Percentiles rank a stretch among this genome's conserved stretches.
Conservation (phyloP, 2,113 vertebrate species). For the Caranx melampygus region DNA sequence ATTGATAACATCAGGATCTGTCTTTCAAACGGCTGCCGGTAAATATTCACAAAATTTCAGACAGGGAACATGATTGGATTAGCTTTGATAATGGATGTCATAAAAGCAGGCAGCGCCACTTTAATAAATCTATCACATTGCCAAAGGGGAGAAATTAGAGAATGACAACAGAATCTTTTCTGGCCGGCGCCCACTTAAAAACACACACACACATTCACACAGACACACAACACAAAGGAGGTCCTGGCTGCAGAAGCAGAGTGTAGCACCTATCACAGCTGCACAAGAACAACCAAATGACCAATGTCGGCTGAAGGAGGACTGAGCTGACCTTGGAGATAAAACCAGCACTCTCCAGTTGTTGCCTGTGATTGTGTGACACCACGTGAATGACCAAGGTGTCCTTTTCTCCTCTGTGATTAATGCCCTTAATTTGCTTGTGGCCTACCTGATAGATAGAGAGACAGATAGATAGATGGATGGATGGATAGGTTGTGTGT, state of each 20-base stretch:
- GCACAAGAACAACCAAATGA: constrained; percentile 7
- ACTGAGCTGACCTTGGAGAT: constrained; percentile 63
- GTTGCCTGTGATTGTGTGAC: constrained; percentile 41
- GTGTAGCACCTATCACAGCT: constrained; percentile 36
- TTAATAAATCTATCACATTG: constrained; percentile 78
- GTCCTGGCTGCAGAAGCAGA: neutral
- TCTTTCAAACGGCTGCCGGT: constrained; percentile 44
- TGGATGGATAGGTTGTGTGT: constrained; percentile 55
- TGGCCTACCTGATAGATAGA: constrained; percentile 51
- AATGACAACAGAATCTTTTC: constrained; percentile 49
- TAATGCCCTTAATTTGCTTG: constrained; percentile 75
- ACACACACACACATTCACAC: neutral
- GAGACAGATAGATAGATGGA: too few species aligned
- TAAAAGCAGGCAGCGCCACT: constrained; percentile 72
- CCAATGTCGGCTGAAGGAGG: constrained; percentile 57
- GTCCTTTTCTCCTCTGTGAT: constrained; percentile 74
- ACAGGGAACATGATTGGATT: constrained; percentile 73
- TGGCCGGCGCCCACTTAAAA: neutral
- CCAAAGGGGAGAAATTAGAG: constrained; percentile 60
- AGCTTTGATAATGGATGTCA: constrained; percentile 76
- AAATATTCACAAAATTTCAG: constrained; percentile 66
- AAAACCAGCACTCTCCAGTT: constrained; percentile 39
- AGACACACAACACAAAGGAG: neutral
- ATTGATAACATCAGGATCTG: constrained; percentile 31
- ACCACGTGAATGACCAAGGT: constrained; percentile 49